phyloP scores from a whole-genome alignment of 2,888 invertebrate species.

The Platycheirus rosarum region DNA sequence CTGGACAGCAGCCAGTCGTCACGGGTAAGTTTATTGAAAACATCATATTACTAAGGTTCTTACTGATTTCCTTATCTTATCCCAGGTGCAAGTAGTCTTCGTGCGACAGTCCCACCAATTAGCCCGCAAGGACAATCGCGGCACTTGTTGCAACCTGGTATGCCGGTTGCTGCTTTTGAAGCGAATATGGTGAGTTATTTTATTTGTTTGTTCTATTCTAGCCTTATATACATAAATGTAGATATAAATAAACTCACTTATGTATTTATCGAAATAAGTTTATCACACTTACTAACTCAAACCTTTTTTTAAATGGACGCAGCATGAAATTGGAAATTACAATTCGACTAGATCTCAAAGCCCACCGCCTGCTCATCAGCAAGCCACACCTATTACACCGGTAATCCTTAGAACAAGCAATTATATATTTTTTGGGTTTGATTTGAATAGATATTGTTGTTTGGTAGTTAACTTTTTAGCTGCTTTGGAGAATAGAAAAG shows the following conservation, averaged over 20 bases:
- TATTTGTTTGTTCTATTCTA: constrained; percentile 11
- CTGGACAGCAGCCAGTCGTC: constrained; percentile 83
- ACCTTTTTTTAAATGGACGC: constrained; percentile 79
- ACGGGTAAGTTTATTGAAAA: constrained; percentile 79
- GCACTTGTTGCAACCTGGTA: constrained; percentile 83
- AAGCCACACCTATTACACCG: constrained; percentile 88
- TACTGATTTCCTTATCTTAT: constrained; percentile 38
- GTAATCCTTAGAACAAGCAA: constrained; percentile 82
- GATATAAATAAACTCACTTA: neutral
- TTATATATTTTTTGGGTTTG: neutral
- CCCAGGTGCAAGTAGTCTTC: constrained; percentile 83
- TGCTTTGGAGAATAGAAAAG: too few species aligned
- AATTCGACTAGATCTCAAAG: constrained; percentile 85
- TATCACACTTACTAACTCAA: constrained; percentile 44
- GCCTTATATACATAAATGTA: neutral
- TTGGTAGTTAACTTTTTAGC: too few species aligned
- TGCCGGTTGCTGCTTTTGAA: constrained; percentile 86
- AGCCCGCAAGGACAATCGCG: constrained; percentile 85
- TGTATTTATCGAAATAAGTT: too few species aligned
- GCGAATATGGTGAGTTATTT: constrained; percentile 87
- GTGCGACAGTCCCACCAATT: constrained; percentile 84
- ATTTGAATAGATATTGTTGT: neutral
- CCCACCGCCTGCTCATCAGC: constrained; percentile 94
- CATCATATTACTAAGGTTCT: neutral
- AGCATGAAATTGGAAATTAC: constrained; percentile 85